Conservation (phyloP, 2,113 vertebrate genomes). For the Lipophrys pholis region DNA sequence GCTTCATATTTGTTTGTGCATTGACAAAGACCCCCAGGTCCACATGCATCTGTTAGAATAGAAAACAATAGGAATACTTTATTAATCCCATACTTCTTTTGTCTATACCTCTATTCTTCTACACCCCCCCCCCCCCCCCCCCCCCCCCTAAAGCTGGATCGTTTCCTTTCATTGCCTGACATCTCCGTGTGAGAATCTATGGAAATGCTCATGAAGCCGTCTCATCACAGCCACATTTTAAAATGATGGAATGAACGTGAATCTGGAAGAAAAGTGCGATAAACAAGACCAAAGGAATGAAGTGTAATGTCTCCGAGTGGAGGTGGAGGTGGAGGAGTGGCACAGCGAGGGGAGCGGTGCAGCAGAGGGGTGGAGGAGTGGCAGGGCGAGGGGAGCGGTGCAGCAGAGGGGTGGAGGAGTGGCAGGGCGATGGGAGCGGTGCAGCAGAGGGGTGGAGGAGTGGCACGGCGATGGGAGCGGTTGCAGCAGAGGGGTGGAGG, state of each 20-base stretch:
- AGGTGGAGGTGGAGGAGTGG: background rate
- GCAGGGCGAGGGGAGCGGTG: too few species aligned
- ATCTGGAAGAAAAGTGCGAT: background rate
- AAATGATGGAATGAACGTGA: constrained; percentile 3
- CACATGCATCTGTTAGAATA: too few species aligned
- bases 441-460: background rate
- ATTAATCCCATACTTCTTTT: too few species aligned
- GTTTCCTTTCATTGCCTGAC: too few species aligned
- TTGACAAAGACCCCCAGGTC: too few species aligned
- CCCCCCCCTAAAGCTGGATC: too few species aligned
- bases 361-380: constrained; percentile 41
- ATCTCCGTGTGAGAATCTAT: background rate
- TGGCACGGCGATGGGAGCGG: constrained; percentile 10
- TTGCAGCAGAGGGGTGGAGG: constrained; percentile 36
- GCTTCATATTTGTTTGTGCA: too few species aligned
- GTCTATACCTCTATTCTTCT: too few species aligned
- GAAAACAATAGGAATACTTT: too few species aligned
- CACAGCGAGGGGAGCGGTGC: constrained; percentile 13
- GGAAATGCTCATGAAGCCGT: constrained; percentile 4
- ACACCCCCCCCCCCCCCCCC: too few species aligned
- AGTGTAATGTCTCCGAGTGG: constrained; percentile 9
- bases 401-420: constrained; percentile 10
- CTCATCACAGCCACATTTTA: constrained; percentile 23
- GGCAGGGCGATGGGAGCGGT: too few species aligned
- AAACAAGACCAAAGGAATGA: constrained; percentile 15